These are phyloP conservation scores for Falcaria lacertinaria DNA, from an alignment of 2,888 invertebrate genomes.

Conservation along the genomic window DNA sequence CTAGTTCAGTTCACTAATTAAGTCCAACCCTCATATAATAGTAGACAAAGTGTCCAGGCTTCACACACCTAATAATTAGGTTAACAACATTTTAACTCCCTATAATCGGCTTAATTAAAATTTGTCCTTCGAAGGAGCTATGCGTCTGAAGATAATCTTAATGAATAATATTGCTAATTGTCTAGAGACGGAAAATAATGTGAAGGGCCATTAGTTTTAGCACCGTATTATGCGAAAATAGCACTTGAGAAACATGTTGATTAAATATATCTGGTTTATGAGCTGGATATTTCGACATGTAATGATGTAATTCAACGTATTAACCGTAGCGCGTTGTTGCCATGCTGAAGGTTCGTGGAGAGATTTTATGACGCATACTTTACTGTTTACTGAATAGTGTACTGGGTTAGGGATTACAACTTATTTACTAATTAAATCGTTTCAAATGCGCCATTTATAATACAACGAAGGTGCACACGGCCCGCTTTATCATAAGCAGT, in stretches of 20 bases:
- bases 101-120: conserved; percentile 15
- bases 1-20: conserved; percentile 22
- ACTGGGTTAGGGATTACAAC: too few species aligned
- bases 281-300: not conserved
- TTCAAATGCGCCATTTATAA: too few species aligned
- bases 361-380: not conserved
- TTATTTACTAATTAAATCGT: too few species aligned
- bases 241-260: not conserved
- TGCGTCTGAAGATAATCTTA: conserved; percentile 20
- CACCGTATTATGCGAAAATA: not conserved
- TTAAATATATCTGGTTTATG: not conserved
- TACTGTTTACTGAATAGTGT: too few species aligned
- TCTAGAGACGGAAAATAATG: not conserved
- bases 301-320: not conserved
- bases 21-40: conserved; percentile 6
- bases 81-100: conserved; percentile 5
- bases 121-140: conserved; percentile 9
- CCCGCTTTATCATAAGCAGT: too few species aligned
- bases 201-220: not conserved
- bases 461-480: too few species aligned
- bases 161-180: conserved; percentile 3
- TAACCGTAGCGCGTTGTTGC: not conserved
- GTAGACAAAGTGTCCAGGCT: conserved; percentile 2
- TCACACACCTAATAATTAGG: conserved; percentile 10
- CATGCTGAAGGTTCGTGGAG: conserved; percentile 14